These are phyloP conservation scores for Papilio xuthus DNA, from an alignment of 1,140 invertebrate species.

Conservation along the genomic window DNA sequence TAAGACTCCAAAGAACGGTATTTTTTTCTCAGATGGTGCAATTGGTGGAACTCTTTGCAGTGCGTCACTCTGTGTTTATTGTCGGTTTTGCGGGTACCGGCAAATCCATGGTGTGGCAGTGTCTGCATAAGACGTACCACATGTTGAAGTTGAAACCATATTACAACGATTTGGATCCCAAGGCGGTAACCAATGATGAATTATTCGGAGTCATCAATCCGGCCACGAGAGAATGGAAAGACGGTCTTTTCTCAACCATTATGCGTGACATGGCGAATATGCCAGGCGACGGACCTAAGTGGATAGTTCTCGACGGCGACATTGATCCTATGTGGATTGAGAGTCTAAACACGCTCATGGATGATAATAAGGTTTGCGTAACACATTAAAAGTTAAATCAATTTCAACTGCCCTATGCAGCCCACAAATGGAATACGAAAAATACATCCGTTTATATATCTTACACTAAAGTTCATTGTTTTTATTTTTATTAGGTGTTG, in stretches of 20 bases:
- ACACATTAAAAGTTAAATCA: neutral
- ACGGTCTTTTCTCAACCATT: slow-evolving; percentile 95
- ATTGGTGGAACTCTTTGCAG: slow-evolving; percentile 94
- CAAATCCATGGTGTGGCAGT: slow-evolving; percentile 96
- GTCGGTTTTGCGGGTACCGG: slow-evolving; percentile 96
- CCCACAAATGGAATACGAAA: neutral
- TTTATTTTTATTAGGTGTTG: slow-evolving; percentile 82
- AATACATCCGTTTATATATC: neutral
- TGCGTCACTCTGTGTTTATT: slow-evolving; percentile 97
- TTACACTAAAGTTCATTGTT: neutral
- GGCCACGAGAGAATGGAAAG: slow-evolving; percentile 97
- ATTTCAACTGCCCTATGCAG: neutral
- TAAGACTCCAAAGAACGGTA: too few relatives aligned
- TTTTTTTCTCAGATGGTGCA: slow-evolving; percentile 88
- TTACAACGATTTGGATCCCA: slow-evolving; percentile 96
- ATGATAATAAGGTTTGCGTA: slow-evolving; percentile 87
- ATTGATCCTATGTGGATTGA: slow-evolving; percentile 99
- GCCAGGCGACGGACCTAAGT: slow-evolving; percentile 93
- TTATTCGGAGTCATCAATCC: slow-evolving; percentile 98
- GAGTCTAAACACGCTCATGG: slow-evolving; percentile 94
- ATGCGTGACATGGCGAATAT: slow-evolving; percentile 97
- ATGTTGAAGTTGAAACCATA: slow-evolving; percentile 90
- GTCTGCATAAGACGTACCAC: slow-evolving; percentile 90
- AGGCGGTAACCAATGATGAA: slow-evolving; percentile 97
- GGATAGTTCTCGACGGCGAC: slow-evolving; percentile 98